Base-by-base conservation (phyloP, 2,113 vertebrate genomes). In the Oryzias javanicus region DNA sequence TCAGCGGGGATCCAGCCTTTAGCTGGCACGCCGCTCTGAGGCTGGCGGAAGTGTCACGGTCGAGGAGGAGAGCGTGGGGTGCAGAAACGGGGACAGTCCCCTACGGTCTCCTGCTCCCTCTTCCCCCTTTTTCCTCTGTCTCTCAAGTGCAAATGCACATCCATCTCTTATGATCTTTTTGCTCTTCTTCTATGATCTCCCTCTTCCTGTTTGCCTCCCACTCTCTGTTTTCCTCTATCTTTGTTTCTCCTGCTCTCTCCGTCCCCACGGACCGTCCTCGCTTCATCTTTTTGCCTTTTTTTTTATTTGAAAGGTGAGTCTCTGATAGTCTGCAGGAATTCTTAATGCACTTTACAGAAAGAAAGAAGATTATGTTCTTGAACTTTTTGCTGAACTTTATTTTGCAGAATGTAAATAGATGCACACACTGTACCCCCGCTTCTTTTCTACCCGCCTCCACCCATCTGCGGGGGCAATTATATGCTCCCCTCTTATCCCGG, bases 31-130 rank as follows among this genome's bases (percentile, higher is more conserved):
- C 57, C 74, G 63, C 57, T 55, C 81, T 70, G 70, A 55, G 57
- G 55, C 68, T 75, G 42, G 65, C 75, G 76, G 84, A 88, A 86
- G 86, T 82, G 84, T 80, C 84, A 84, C 76, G 79, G 84, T 62
- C 78, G 78, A 72, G 79, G 76, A 82, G 73, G 70, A 73, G 80
- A 80, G 86, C 83, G 73, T 79, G 84, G 81, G 87, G 84, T 72
- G 75, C 78, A 73, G 86, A 83, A 90, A 88, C 81, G 87, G 84
- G 89, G 87, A 90, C 84, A 85, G 87, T 87, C 86, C 87, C 84
- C 89, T 62, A 88, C 78, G 86, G 88, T 89, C 88, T 84, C 78
- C 64, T 54, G 74, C 75, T 84, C 72, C 79, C 82, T 72, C 77
- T 81, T 73, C 64, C 57, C 67, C 64, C 57, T 44, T 53, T 52